These are phyloP conservation scores for Momotus momota DNA, from an alignment of 2,797 vertebrate genomes.

Conservation along the genomic window DNA sequence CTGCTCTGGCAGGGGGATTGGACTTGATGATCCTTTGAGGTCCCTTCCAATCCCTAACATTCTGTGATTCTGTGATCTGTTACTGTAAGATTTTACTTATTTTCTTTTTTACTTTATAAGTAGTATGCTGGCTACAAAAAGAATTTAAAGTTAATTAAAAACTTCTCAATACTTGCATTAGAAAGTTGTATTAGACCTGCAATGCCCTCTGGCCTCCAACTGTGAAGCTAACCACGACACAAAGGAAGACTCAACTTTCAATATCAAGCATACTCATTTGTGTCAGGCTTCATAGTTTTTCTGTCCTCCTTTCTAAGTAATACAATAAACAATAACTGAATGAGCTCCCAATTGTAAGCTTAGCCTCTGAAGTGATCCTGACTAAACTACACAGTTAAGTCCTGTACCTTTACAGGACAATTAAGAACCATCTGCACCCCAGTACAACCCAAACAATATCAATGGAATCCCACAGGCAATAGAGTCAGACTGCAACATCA, in stretches of 20 bases:
- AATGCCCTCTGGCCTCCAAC: neutral
- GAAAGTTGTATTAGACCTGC: neutral
- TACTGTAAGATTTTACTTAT: neutral
- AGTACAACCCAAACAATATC: neutral
- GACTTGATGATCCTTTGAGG: too few relatives aligned
- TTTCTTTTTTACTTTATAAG: neutral
- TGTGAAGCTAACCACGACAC: neutral
- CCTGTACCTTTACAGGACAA: neutral
- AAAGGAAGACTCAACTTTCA: neutral
- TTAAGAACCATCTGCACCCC: neutral
- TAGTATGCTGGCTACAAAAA: neutral
- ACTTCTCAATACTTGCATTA: neutral
- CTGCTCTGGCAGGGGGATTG: too few relatives aligned
- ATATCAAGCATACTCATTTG: neutral
- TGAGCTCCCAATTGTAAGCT: neutral
- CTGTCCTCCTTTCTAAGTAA: neutral
- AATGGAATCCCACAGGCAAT: neutral
- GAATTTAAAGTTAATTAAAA: neutral
- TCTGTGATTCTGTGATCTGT: too few relatives aligned
- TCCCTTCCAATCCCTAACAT: too few relatives aligned
- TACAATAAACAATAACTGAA: neutral
- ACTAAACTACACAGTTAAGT: neutral
- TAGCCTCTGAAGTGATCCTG: neutral
- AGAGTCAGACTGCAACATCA: neutral
- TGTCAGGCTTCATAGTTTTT: neutral